Evolutionary conservation across 2,888 invertebrate genomes (phyloP), one percentile per base, ranked within the genome.

Genomic region (Sinodicranocentrus sp.): DNA sequence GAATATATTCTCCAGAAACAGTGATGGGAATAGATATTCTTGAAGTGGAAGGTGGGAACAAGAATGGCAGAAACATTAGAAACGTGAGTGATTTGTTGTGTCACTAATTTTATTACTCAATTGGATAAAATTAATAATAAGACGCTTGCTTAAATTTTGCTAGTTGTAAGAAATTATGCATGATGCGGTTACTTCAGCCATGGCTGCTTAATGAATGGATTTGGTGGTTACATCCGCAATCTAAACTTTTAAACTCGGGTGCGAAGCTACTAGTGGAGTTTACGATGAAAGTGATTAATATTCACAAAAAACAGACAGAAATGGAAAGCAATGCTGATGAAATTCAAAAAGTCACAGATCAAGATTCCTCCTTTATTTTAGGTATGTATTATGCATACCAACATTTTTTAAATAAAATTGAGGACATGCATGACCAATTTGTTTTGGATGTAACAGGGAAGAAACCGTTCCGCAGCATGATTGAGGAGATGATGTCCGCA

Each of bases 191-290:
- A 26, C 15, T 72, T 1, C 28, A 23, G n/a, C 71, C 71, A 5
- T 72, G 71, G 71, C 23, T 72, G 13, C 8, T n/a, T 19, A 5
- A n/a, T 25, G 57, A 72, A 28, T 59, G 1, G 54, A 17, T 72
- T 8, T 72, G 71, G 71, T 13, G 21, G 13, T 25, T 26, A 6
- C 71, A 72, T 57, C 71, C 71, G 0, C 21, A 28, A 39, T 57
- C 33, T 2, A 33, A 33, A 25, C 19, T 26, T 3, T 17, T 57
- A 10, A 57, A 17, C 2, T 1, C n/a, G 15, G 54, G 6, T 1
- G 21, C 15, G 15, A n/a, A 26, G 0, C 6, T 15, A 0, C 15
- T 72, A 0, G 19, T 15, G n/a, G n/a, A 72, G 17, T 57, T 72
- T 39, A 44, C 59, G 5, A 15, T 21, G 19, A 28, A 28, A 28